Conservation (phyloP, 2,797 vertebrate genomes). For the Tapera naevia region DNA sequence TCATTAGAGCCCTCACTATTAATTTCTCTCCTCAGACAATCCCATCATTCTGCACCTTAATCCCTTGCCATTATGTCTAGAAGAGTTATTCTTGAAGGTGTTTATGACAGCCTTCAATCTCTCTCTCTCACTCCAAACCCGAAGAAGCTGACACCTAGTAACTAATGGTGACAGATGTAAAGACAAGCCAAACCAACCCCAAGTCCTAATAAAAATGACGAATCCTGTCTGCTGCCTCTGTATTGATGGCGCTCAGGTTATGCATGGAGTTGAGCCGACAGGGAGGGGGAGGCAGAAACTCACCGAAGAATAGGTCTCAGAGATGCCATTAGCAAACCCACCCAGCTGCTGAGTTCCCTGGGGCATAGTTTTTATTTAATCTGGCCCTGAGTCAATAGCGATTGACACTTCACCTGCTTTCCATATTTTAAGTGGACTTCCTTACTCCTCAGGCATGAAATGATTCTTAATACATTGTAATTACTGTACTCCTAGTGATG, state of each 20-base stretch:
- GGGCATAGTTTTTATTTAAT: constrained; percentile 5
- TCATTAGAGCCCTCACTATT: neutral
- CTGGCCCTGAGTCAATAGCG: neutral
- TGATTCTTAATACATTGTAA: constrained; percentile 66
- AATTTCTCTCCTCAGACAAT: neutral
- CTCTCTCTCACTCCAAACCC: neutral
- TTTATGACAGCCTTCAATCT: neutral
- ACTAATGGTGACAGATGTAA: neutral
- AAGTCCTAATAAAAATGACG: neutral
- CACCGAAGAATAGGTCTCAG: neutral
- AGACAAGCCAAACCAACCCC: neutral
- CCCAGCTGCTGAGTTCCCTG: neutral
- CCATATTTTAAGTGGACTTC: constrained; percentile 44
- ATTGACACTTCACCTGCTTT: constrained; percentile 38
- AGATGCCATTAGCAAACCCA: neutral
- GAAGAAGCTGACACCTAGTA: neutral
- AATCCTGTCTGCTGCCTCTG: neutral
- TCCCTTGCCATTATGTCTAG: neutral
- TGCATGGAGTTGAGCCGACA: accelerated
- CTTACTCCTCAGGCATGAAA: constrained; percentile 67
- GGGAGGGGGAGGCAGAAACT: neutral
- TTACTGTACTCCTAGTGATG: constrained; percentile 64
- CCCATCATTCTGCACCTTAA: neutral
- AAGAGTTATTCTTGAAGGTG: neutral
- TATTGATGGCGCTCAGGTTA: neutral